A percentile compares a stretch with the other conserved stretches of the same genome.
These are phyloP conservation scores for Himalopsyche tibetana DNA, from an alignment of 2,888 invertebrate genomes.

Conservation along the genomic window DNA sequence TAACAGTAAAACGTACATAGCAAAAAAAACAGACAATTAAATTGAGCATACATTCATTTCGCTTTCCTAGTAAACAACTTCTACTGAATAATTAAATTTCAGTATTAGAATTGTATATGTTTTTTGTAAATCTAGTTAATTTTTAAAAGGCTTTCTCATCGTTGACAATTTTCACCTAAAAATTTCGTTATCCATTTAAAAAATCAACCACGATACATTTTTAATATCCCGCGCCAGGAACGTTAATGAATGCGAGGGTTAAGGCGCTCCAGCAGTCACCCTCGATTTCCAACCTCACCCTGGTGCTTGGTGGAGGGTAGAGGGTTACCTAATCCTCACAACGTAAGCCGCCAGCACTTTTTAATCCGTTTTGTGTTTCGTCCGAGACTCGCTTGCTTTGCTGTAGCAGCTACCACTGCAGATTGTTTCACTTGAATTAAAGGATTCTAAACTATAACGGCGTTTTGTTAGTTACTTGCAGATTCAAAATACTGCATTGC, in stretches of 20 bases:
- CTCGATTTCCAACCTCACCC: constrained; percentile 36
- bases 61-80: too few species aligned
- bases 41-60: too few species aligned
- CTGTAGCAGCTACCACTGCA: background rate
- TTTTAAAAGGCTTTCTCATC: background rate
- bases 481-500: too few species aligned
- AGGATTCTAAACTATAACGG: background rate
- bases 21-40: too few species aligned
- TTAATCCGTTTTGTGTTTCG: constrained; percentile 56
- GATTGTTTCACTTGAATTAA: constrained; percentile 48
- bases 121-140: background rate
- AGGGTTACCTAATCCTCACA: constrained; percentile 45
- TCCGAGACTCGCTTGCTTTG: constrained; percentile 33
- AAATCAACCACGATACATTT: too few species aligned
- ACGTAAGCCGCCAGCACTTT: constrained; percentile 44
- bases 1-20: too few species aligned
- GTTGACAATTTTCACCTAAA: too few species aligned
- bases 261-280: constrained; percentile 16
- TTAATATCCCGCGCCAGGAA: too few species aligned
- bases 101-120: too few species aligned
- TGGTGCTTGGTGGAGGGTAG: constrained; percentile 10
- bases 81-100: too few species aligned
- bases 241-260: background rate
- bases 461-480: constrained; percentile 3
- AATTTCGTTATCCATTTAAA: too few species aligned